Evolutionary conservation across 2,113 vertebrate genomes (phyloP), one percentile per base, ranked within the genome.

Genomic region (Pitta sordida): DNA sequence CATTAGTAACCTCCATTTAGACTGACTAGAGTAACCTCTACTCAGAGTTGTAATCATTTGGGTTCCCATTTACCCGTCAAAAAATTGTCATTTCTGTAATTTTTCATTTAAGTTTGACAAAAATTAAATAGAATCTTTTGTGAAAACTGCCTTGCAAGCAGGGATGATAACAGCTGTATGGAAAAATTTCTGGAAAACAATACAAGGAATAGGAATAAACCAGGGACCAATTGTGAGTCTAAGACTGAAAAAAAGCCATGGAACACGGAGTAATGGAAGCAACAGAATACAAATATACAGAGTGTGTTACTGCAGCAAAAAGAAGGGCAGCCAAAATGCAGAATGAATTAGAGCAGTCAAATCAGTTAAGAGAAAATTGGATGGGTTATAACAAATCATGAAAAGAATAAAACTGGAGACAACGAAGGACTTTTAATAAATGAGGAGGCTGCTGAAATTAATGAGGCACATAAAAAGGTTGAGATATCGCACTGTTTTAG

Each of bases 301-400:
- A 48, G 26, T 37, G 22, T 62, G 39, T 56, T 71, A 67, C 39
- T 84, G 73, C 27, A 3, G 79, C 69, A 93, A 83, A 80, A 49
- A 64, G 49, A 94, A 93, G 79, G 65, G 82, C 90, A 94, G 84
- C 92, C 94, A 94, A 91, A 93, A 88, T 6, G 37, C 73, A 91
- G 37, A 78, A 87, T 86, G 68, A 91, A 93, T 92, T 71, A 93
- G 17, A 91, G 53, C 71, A 86, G 56, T 60, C 69, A 92, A 86
- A 94, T 80, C 78, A 93, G 67, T 93, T 83, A 90, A 84, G 81
- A 83, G 58, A 94, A 93, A 96, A 96, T 74, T 85, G 88, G 80
- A 93, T 90, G 69, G 58, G 41, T 92, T 91, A 76, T 79, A 94
- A 78, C 85, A 94, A 91, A 91, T 93, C 88, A 96, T 37, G 36